Conservation (phyloP, 2,888 invertebrate species). For the Mythimna loreyi region DNA sequence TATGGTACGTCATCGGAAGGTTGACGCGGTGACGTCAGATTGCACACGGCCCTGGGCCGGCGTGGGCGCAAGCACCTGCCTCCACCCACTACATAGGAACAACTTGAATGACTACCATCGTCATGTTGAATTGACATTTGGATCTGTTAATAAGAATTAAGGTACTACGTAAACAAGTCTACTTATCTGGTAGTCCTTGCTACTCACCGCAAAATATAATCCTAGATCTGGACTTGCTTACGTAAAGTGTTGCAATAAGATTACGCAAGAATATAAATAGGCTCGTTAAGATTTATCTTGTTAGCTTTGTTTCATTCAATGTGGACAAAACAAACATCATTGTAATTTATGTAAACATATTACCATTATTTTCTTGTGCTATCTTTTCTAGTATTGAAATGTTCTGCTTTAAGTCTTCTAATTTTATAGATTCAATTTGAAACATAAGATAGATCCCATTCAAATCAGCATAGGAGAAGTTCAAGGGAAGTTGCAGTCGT, state of each 20-base stretch:
- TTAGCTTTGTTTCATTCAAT: slow-evolving; percentile 6
- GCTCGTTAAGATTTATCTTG: slow-evolving; percentile 6
- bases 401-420: background rate
- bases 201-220: slow-evolving; percentile 29
- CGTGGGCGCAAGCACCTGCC: slow-evolving; percentile 85
- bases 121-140: slow-evolving; percentile 45
- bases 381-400: background rate
- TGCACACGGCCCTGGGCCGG: slow-evolving; percentile 86
- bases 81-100: slow-evolving; percentile 79
- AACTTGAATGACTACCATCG: slow-evolving; percentile 64
- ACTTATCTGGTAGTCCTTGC: slow-evolving; percentile 10
- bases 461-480: background rate
- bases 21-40: slow-evolving; percentile 83
- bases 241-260: slow-evolving; percentile 22
- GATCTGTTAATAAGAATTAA: slow-evolving; percentile 34
- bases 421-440: background rate
- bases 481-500: background rate
- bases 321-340: slow-evolving; percentile 22
- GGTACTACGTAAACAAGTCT: slow-evolving; percentile 5
- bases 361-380: background rate
- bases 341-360: slow-evolving; percentile 1
- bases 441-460: slow-evolving; percentile 2
- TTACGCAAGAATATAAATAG: slow-evolving; percentile 10
- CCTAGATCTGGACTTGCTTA: slow-evolving; percentile 25
- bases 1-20: slow-evolving; percentile 78